Base-by-base conservation (phyloP, 2,888 invertebrate genomes). In the Perithous albicinctus region DNA sequence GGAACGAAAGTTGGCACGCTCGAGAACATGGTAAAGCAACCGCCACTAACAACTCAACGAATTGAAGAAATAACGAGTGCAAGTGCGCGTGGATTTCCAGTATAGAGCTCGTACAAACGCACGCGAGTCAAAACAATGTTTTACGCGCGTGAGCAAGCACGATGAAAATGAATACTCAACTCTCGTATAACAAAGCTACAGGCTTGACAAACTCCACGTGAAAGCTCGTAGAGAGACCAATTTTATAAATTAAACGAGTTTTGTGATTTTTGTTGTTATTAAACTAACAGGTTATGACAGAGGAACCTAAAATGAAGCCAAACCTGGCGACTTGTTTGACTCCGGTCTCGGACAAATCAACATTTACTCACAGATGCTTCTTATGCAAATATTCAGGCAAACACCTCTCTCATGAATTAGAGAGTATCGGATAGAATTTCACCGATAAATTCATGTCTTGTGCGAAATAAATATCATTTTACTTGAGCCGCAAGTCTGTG, bases 1-100 rank as follows among this genome's bases (percentile, higher is more conserved):
- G 18, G 41, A 35, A 32, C 54, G 32, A 38, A 63, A 72, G 66
- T 69, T 67, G 48, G 32, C 38, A 73, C 80, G 75, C 85, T 80
- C 74, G 67, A 78, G 83, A 81, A 81, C 80, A 83, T 77, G 86
- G 72, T 83, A 86, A 84, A 85, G 84, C 84, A 70, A 32, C 81
- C 78, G 72, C 78, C 81, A 84, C 83, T 12, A 43, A 23, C 54
- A 32, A 38, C 23, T 12, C 2, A 54, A 51, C 64, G 41, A 35
- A 29, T 29, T 41, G 15, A 32, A 63, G 51, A 73, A 51, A 51
- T 18, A 32, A 35, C 32, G 20, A 75, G 43, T 18, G 66, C 41
- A 32, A 56, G 46, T 15, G 64, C 8, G 15, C 43, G 43, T 35
- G n/a, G n/a, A 29, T 10, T 3, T 5, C 23, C 1, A 26, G n/a